Evolutionary conservation across 2,113 vertebrate species (phyloP).

Genomic region (Callospermophilus lateralis): DNA sequence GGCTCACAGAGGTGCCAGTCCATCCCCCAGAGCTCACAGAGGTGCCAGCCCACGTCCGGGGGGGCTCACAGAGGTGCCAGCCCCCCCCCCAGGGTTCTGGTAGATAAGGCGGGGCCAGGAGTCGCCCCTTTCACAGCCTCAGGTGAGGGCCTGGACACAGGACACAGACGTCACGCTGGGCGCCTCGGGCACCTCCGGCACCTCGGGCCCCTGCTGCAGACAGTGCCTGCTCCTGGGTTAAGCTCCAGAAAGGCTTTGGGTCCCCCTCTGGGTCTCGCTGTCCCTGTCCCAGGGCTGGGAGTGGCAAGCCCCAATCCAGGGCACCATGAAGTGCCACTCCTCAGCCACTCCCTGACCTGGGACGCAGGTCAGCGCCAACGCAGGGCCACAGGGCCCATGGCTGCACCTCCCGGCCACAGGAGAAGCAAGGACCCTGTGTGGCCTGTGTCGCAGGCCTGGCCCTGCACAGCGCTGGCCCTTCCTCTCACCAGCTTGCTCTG

Average conservation of each 20-base stretch:
- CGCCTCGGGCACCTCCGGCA: background rate
- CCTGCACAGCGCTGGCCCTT: accelerated
- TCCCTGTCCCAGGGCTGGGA: background rate
- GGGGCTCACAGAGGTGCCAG: no score
- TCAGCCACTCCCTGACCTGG: background rate
- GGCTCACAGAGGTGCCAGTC: no score
- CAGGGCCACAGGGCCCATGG: no score
- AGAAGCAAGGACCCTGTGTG: background rate
- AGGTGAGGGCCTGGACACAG: background rate
- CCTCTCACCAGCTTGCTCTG: background rate
- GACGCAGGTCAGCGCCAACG: accelerated
- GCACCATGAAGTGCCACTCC: background rate
- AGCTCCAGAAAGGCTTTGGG: background rate
- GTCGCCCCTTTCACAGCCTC: no score
- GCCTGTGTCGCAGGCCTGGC: no score
- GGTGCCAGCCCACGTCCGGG: no score
- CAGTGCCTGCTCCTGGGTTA: no score
- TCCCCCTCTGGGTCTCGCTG: background rate
- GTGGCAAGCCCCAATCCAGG: no score
- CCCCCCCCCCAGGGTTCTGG: background rate
- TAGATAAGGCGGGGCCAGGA: background rate
- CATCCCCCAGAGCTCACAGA: no score
- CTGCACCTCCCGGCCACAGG: accelerated
- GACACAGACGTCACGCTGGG: accelerated
- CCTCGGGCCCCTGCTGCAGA: background rate